phyloP scores from a whole-genome alignment of 2,797 vertebrate genomes.

The Sebastes melanostomus region DNA sequence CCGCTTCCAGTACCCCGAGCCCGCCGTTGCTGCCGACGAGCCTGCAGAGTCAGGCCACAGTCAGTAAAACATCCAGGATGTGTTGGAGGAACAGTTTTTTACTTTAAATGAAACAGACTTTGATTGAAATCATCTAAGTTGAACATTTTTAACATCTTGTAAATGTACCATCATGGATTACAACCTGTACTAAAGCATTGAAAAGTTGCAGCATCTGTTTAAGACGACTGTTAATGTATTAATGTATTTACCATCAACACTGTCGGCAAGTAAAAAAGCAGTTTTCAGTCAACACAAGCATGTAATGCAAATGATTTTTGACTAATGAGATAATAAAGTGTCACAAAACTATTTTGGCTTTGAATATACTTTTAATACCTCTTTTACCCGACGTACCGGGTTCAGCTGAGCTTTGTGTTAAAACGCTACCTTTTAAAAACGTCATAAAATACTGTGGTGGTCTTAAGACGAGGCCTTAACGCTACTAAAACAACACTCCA shows the following conservation, averaged over 20 bases:
- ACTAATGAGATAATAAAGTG: constrained; percentile 56
- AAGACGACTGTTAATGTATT: constrained; percentile 2
- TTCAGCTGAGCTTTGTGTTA: too few species aligned
- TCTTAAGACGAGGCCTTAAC: too few species aligned
- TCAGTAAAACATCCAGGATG: constrained; percentile 40
- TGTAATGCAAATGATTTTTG: constrained; percentile 35
- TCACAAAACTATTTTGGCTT: constrained; percentile 11
- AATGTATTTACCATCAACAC: background rate
- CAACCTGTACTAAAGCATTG: background rate
- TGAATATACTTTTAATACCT: background rate
- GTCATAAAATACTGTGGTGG: rapidly evolving
- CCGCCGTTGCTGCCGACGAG: constrained; percentile 62
- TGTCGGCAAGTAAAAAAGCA: constrained; percentile 9
- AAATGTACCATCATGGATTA: background rate
- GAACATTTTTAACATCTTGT: constrained; percentile 7
- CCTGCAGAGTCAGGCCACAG: constrained; percentile 47
- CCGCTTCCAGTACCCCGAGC: constrained; percentile 79
- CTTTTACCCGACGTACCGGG: too few species aligned
- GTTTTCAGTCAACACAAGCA: constrained; percentile 16
- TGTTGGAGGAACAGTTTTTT: background rate
- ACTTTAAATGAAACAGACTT: constrained; percentile 33
- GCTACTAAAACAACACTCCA: too few species aligned
- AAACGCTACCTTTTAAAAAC: too few species aligned
- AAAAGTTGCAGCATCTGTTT: constrained; percentile 4
- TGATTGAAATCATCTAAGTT: constrained; percentile 30